Base-by-base conservation (phyloP, 2,888 invertebrate genomes). In the Hirtodrosophila trivittata region DNA sequence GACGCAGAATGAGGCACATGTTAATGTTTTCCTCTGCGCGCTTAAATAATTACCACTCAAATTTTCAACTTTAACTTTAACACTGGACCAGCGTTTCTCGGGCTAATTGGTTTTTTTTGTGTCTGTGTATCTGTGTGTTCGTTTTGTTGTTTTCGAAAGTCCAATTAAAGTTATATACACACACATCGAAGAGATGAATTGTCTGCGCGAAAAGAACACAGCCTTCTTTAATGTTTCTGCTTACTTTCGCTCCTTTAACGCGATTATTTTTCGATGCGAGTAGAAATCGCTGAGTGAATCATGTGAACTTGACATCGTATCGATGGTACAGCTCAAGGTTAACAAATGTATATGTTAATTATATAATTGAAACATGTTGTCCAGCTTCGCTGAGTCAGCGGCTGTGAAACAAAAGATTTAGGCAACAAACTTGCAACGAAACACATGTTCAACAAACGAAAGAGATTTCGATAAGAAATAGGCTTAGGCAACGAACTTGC, bases 271-370 rank as follows among this genome's bases (percentile, higher is more conserved):
- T 25, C 1, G 18, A 28, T 7, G 4, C 18, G 5, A 21, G 8
- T 51, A 26, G 42, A 52, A 69, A 66, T 56, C 12, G 38, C 18
- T 30, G 37, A 6, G 30, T 63, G 50, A 54, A 13, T 60, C 57
- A 54, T 35, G n/a, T 56, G 83, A 87, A 85, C 83, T 86, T 85
- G 86, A 86, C 77, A 77, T 56, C 49, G 32, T 41, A 70, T 81
- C 57, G 54, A 77, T 76, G 26, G 39, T 28, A 37, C 9, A 28
- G 57, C 75, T 77, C 87, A 85, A 85, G 88, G 88, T 78, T 76
- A 75, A 59, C 46, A 63, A 21, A 21, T 21, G 5, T 69, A 73
- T 81, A 76, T 82, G 72, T 60, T 64, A 65, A 66, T 72, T 68
- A 67, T 67, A 62, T 52, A 83, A 83, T 49, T 50, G 64, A 49